Base-by-base conservation (phyloP, 2,797 vertebrate species). In the Rhynchotus rufescens region DNA sequence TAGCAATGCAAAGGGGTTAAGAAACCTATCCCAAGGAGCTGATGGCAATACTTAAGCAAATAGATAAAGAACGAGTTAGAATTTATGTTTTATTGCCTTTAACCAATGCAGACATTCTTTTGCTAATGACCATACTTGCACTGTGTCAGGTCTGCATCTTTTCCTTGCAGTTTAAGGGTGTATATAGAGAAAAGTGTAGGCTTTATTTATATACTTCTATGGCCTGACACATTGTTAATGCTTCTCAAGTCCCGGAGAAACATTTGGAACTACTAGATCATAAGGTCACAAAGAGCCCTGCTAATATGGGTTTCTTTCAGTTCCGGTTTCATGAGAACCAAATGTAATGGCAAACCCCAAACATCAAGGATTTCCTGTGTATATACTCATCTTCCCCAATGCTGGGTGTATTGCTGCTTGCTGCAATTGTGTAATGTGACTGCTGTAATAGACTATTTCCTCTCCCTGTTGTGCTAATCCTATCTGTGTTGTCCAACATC, bases 301-400 rank as follows among this genome's bases (percentile, higher is more conserved):
- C 34, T 57, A 80, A 47, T 25, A 69, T 21, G 13, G 28, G 57
- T 62, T 82, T 84, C 57, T 81, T 86, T 89, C 72, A 68, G 28
- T 82, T 88, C 45, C 13, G 11, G 15, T 93, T 92, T 91, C 38
- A 32, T 34, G 22, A 61, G 83, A 89, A 36, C 17, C 25, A 86
- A 83, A 87, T 40, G 14, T 76, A 60, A 42, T 2, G 32, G 56
- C 23, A 77, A 76, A 52, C 30, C 47, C 45, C 34, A 57, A 78
- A 51, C 28, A 14, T 36, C 36, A 47, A 67, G 38, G 52, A 69
- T 62, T 66, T 83, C 77, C 71, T 86, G 40, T 21, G 16, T 14
- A 19, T 26, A 32, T 16, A 79, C 52, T 67, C 57, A n/a, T 44
- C 44, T 8, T 80, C 66, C 40, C 36, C 38, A 36, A 36, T 72